phyloP scores from a whole-genome alignment of 1,140 invertebrate species.

The Armadillidium nasatum region DNA sequence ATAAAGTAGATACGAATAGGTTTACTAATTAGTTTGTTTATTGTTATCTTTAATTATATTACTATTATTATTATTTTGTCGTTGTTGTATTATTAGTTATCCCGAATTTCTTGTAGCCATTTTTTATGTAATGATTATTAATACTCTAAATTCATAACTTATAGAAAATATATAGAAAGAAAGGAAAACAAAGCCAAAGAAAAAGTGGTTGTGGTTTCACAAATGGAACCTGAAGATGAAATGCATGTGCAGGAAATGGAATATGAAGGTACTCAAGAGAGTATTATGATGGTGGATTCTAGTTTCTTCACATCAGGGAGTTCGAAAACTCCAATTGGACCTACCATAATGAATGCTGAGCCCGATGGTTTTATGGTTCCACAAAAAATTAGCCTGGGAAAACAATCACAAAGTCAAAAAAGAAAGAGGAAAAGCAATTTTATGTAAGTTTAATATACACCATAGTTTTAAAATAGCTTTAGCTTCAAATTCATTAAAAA shows the following conservation, averaged over 20 bases:
- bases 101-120: too few relatives aligned
- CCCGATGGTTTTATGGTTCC: neutral
- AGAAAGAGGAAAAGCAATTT: neutral
- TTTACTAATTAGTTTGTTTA: too few relatives aligned
- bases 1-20: too few relatives aligned
- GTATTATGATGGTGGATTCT: neutral
- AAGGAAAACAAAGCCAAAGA: neutral
- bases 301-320: neutral
- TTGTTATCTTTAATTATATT: too few relatives aligned
- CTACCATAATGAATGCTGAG: neutral
- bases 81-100: too few relatives aligned
- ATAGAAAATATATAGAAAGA: neutral
- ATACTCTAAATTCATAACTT: too few relatives aligned
- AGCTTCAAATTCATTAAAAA: too few relatives aligned
- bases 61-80: too few relatives aligned
- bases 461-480: too few relatives aligned
- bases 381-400: neutral
- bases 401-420: neutral
- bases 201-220: neutral
- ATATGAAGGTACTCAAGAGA: neutral
- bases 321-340: neutral
- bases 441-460: neutral
- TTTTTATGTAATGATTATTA: too few relatives aligned
- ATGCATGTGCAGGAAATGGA: neutral
- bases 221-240: neutral